Evolutionary conservation across 2,888 invertebrate genomes (phyloP).

Genomic region (Ectemnius lituratus): DNA sequence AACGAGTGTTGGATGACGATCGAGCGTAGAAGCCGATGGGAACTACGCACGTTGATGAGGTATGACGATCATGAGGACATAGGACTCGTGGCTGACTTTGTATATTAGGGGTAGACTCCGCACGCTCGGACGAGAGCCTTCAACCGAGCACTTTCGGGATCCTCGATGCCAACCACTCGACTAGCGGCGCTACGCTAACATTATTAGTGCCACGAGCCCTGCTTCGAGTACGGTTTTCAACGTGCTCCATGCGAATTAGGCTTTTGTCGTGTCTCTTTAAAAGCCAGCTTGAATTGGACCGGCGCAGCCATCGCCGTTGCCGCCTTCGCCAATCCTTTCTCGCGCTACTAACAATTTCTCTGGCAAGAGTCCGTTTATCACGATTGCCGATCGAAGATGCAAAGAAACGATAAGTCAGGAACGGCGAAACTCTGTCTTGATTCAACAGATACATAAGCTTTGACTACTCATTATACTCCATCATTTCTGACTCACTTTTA

Average conservation of each 20-base stretch:
- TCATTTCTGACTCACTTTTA: too few species aligned
- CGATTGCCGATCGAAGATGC: neutral
- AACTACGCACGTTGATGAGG: conserved; percentile 30
- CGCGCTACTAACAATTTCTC: neutral
- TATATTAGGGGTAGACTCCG: conserved; percentile 40
- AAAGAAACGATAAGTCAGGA: neutral
- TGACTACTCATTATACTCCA: too few species aligned
- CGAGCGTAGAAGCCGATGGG: conserved; percentile 37
- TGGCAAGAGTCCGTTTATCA: neutral
- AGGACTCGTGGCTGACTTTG: conserved; percentile 4
- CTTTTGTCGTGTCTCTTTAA: conserved; percentile 18
- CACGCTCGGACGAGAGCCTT: conserved; percentile 52
- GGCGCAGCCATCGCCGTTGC: conserved; percentile 14
- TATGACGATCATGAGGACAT: conserved; percentile 20
- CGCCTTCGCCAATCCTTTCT: conserved; percentile 13
- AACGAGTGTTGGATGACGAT: conserved; percentile 27
- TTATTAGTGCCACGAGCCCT: conserved; percentile 71
- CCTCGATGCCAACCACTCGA: conserved; percentile 54
- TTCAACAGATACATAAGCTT: too few species aligned
- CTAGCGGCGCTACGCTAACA: conserved; percentile 65
- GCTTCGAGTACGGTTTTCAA: conserved; percentile 62
- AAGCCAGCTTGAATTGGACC: conserved; percentile 18
- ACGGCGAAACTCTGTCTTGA: too few species aligned
- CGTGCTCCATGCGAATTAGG: conserved; percentile 27
- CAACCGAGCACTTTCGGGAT: conserved; percentile 52